phyloP scores from a whole-genome alignment of 2,888 invertebrate species.

The Protodeltote pygarga region DNA sequence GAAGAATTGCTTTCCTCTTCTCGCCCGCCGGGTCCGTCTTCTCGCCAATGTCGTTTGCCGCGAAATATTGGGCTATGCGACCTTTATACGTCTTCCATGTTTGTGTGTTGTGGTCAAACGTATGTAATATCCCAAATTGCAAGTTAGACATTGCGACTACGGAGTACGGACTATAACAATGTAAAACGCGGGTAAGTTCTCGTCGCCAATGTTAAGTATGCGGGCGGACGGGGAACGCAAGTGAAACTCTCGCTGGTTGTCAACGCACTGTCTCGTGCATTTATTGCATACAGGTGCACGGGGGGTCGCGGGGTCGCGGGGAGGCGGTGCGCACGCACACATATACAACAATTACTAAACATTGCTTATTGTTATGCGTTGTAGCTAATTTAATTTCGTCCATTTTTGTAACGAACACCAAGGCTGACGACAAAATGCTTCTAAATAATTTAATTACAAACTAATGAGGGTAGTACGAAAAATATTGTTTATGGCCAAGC shows the following conservation, averaged over 20 bases:
- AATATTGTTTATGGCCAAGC: too few relatives aligned
- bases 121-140: constrained; percentile 3
- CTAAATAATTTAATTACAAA: too few relatives aligned
- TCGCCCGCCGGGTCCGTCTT: neutral
- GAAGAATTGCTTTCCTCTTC: neutral
- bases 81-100: constrained; percentile 4
- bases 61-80: neutral
- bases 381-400: too few relatives aligned
- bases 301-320: too few relatives aligned
- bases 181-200: neutral
- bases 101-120: constrained; percentile 2
- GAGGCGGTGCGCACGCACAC: too few relatives aligned
- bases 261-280: neutral
- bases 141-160: neutral
- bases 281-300: too few relatives aligned
- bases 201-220: neutral
- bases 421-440: too few relatives aligned
- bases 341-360: too few relatives aligned
- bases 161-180: too few relatives aligned
- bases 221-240: neutral
- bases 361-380: too few relatives aligned
- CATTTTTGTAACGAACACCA: too few relatives aligned
- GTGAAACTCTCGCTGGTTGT: neutral
- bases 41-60: neutral
- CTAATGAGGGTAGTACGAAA: too few relatives aligned